phyloP scores from a whole-genome alignment of 64 coral and sea anemone genomes.

The Anthopleura sola region DNA sequence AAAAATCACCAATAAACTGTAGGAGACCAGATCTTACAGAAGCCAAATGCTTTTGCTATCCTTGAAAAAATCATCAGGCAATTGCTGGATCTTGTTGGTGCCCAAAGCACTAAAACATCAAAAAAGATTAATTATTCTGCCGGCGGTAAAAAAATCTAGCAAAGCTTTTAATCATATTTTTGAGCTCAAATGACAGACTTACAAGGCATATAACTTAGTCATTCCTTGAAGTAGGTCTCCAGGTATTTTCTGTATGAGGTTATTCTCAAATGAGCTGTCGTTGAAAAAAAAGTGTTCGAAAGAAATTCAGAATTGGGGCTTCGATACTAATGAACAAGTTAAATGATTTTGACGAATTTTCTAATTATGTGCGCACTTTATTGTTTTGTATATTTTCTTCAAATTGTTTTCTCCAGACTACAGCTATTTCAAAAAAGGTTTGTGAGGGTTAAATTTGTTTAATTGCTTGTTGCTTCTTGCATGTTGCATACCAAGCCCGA shows the following conservation, averaged over 20 bases:
- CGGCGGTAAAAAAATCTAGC: too few relatives aligned
- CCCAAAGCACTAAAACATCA: neutral
- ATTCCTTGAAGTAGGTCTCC: neutral
- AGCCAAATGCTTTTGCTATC: neutral
- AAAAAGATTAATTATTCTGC: too few relatives aligned
- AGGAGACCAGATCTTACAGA: neutral
- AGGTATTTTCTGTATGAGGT: neutral
- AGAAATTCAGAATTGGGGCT: too few relatives aligned
- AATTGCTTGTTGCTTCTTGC: too few relatives aligned
- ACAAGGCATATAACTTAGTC: neutral
- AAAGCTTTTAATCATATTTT: neutral
- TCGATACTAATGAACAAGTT: too few relatives aligned
- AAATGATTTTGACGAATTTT: too few relatives aligned
- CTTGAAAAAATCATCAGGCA: neutral
- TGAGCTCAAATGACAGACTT: neutral
- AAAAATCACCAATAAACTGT: neutral
- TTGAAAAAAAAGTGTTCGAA: neutral
- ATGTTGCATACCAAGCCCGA: too few relatives aligned
- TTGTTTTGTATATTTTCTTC: too few relatives aligned
- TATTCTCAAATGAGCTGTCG: neutral
- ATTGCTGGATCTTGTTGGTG: neutral
- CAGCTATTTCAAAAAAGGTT: too few relatives aligned
- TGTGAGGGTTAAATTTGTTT: too few relatives aligned
- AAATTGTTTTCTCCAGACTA: too few relatives aligned
- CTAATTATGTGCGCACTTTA: too few relatives aligned